These are phyloP conservation scores for Charadrius vociferus DNA, from an alignment of 2,113 vertebrate species.

Conservation along the genomic window DNA sequence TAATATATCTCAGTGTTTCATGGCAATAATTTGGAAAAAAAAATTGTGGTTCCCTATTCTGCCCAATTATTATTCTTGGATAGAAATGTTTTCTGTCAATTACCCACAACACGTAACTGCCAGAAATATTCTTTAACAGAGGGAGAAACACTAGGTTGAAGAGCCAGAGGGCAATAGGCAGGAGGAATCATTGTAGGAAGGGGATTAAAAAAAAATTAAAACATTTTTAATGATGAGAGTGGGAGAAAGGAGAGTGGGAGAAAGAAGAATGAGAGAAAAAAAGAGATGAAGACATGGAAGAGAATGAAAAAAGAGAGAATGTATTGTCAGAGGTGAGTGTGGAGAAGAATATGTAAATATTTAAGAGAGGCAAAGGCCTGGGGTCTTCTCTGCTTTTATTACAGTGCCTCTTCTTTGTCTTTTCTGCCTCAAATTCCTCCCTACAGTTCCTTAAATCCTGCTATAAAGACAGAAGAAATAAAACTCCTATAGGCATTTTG, in stretches of 20 bases:
- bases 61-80: neutral
- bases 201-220: neutral
- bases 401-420: neutral
- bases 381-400: neutral
- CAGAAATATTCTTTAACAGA: neutral
- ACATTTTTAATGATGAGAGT: neutral
- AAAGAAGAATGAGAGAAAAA: neutral
- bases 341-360: neutral
- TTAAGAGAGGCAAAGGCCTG: neutral
- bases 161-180: neutral
- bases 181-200: neutral
- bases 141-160: neutral
- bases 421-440: neutral
- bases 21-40: neutral
- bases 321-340: neutral
- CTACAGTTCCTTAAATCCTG: neutral
- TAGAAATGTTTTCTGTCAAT: neutral
- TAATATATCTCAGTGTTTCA: neutral
- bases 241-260: neutral
- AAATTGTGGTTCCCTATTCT: neutral
- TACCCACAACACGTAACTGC: neutral
- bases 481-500: neutral
- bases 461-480: neutral
- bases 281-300: neutral
- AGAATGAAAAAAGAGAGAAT: neutral